A percentile compares a stretch with the other conserved stretches of the same genome.
phyloP scores from a whole-genome alignment of 2,888 invertebrate genomes.

The Autographa gamma region DNA sequence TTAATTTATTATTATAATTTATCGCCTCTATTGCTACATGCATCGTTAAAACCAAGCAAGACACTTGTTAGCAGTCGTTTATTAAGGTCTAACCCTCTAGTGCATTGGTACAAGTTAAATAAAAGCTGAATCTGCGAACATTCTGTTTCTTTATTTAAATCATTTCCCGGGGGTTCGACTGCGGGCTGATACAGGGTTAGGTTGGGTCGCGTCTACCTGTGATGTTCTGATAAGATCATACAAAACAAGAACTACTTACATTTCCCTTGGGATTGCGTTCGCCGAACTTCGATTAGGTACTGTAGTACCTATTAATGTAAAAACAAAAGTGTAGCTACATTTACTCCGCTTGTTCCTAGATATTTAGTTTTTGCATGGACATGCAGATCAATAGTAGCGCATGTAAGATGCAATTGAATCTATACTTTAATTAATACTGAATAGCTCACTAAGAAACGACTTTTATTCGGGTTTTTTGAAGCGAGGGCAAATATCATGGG shows the following conservation, averaged over 20 bases:
- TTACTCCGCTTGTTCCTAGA: neutral
- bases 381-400: neutral
- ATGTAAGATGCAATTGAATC: neutral
- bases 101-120: constrained; percentile 30
- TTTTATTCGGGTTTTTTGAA: too few species aligned
- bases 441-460: too few species aligned
- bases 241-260: constrained; percentile 11
- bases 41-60: neutral
- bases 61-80: neutral
- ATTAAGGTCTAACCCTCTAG: neutral
- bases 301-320: neutral
- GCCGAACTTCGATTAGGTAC: neutral
- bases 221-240: constrained; percentile 16
- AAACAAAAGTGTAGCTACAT: neutral
- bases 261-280: constrained; percentile 12
- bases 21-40: neutral
- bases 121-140: constrained; percentile 24
- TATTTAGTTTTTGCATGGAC: neutral
- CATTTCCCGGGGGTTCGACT: constrained; percentile 28
- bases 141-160: constrained; percentile 24
- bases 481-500: too few species aligned
- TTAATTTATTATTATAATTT: neutral
- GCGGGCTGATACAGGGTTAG: constrained; percentile 12
- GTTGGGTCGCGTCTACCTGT: constrained; percentile 12
- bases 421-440: too few species aligned